Evolutionary conservation across 2,888 invertebrate species (phyloP).

Genomic region (Leucozona laternaria): DNA sequence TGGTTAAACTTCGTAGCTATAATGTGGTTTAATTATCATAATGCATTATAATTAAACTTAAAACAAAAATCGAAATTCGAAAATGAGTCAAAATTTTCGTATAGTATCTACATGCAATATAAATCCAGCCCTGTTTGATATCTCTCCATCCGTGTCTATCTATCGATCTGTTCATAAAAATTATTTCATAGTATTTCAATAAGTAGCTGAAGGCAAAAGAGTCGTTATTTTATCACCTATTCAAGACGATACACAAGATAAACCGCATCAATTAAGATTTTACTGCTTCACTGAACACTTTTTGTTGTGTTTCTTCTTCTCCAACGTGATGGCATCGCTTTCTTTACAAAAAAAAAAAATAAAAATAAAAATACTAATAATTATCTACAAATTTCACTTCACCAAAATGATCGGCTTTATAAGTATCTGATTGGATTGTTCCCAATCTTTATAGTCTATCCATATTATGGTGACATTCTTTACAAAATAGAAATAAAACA

Average conservation of each 20-base stretch:
- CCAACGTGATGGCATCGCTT: slow-evolving; percentile 45
- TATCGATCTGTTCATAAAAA: slow-evolving; percentile 33
- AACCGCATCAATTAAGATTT: slow-evolving; percentile 60
- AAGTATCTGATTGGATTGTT: slow-evolving; percentile 52
- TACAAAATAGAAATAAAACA: neutral
- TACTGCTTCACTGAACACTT: slow-evolving; percentile 60
- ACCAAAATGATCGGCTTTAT: neutral
- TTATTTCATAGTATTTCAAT: slow-evolving; percentile 38
- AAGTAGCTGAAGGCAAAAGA: slow-evolving; percentile 52
- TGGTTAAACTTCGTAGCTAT: too few relatives aligned
- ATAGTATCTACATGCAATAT: neutral
- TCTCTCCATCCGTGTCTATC: slow-evolving; percentile 11
- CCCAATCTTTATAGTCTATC: slow-evolving; percentile 41
- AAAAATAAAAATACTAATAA: neutral
- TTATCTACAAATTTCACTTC: slow-evolving; percentile 7
- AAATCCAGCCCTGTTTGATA: slow-evolving; percentile 39
- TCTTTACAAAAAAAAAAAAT: slow-evolving; percentile 17
- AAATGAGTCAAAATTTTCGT: too few relatives aligned
- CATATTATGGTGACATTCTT: slow-evolving; percentile 7
- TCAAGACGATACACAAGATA: slow-evolving; percentile 58
- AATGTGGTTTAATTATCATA: too few relatives aligned
- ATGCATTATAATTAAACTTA: too few relatives aligned
- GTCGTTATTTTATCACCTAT: slow-evolving; percentile 71
- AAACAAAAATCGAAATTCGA: too few relatives aligned
- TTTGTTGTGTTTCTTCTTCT: neutral